Conservation (phyloP, 2,888 invertebrate species). For the Synergus umbraculus region DNA sequence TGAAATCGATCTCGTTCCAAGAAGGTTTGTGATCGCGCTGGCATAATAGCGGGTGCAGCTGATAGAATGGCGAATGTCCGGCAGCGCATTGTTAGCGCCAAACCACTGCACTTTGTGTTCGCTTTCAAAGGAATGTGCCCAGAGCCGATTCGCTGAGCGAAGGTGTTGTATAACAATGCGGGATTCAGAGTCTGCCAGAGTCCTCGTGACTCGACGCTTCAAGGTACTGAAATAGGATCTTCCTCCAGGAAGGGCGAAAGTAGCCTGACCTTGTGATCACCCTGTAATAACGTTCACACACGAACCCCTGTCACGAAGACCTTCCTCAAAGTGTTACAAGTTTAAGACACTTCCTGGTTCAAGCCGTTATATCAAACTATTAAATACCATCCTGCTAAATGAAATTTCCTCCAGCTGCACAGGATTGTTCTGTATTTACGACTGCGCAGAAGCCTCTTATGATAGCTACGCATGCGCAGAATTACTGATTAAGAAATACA, state of each 20-base stretch:
- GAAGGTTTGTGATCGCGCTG: conserved; percentile 31
- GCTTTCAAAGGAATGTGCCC: conserved; percentile 64
- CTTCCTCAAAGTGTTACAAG: conserved; percentile 48
- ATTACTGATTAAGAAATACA: too few relatives aligned
- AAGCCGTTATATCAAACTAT: neutral
- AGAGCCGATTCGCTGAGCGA: conserved; percentile 37
- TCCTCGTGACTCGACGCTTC: conserved; percentile 41
- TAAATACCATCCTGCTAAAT: too few relatives aligned
- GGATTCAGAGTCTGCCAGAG: conserved; percentile 14
- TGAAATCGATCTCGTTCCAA: conserved; percentile 38
- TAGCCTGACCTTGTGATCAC: conserved; percentile 53
- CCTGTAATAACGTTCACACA: conserved; percentile 56
- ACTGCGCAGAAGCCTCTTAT: too few relatives aligned
- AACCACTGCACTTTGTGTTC: conserved; percentile 63
- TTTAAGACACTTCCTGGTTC: conserved; percentile 42
- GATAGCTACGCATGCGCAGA: too few relatives aligned
- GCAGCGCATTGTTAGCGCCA: conserved; percentile 64
- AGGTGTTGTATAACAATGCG: conserved; percentile 34
- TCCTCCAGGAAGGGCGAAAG: conserved; percentile 38
- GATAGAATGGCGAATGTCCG: conserved; percentile 38
- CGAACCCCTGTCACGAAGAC: conserved; percentile 54
- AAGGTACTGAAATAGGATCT: conserved; percentile 41
- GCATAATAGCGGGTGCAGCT: conserved; percentile 39
- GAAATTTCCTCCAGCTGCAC: too few relatives aligned
- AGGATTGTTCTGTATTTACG: too few relatives aligned